Conservation (phyloP, 2,113 vertebrate genomes). For the Misgurnus mizolepis region DNA sequence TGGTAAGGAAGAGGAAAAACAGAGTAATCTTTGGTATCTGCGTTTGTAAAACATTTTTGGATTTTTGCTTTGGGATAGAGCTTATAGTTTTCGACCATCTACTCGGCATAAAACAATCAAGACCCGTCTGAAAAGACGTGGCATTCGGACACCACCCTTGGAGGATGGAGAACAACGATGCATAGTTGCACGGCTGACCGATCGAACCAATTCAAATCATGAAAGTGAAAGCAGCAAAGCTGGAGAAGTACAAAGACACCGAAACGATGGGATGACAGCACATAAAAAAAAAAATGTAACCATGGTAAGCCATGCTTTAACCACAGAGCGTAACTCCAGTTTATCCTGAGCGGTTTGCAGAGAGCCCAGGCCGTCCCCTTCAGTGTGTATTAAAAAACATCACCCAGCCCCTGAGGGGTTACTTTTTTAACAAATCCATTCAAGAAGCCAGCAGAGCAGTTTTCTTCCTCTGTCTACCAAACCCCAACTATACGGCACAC, state of each 20-base stretch:
- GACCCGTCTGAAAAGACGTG: constrained; percentile 76
- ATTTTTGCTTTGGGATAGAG: constrained; percentile 99
- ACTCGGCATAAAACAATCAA: constrained; percentile 90
- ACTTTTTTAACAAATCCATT: constrained; percentile 72
- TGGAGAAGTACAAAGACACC: constrained; percentile 56
- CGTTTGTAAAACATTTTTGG: constrained; percentile 99
- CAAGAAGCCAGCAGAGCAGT: constrained; percentile 82
- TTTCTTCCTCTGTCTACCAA: constrained; percentile 62
- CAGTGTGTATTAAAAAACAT: constrained; percentile 84
- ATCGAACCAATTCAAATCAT: constrained; percentile 57
- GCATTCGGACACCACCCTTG: constrained; percentile 83
- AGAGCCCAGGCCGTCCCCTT: constrained; percentile 82
- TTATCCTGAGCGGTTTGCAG: constrained; percentile 82
- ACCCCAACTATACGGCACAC: constrained; percentile 65
- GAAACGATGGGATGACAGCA: constrained; percentile 45
- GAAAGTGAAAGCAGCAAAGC: constrained; percentile 58
- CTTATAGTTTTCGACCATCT: constrained; percentile 89
- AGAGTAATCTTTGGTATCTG: constrained; percentile 99
- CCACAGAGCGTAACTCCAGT: constrained; percentile 47
- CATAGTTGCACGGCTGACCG: constrained; percentile 95
- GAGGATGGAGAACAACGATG: constrained; percentile 90
- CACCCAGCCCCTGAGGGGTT: constrained; percentile 80
- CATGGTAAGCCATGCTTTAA: constrained; percentile 24
- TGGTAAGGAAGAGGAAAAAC: constrained; percentile 73
- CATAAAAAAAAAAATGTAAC: not conserved